These are phyloP conservation scores for Macrophya annulata DNA, from an alignment of 2,888 invertebrate genomes.

Conservation along the genomic window DNA sequence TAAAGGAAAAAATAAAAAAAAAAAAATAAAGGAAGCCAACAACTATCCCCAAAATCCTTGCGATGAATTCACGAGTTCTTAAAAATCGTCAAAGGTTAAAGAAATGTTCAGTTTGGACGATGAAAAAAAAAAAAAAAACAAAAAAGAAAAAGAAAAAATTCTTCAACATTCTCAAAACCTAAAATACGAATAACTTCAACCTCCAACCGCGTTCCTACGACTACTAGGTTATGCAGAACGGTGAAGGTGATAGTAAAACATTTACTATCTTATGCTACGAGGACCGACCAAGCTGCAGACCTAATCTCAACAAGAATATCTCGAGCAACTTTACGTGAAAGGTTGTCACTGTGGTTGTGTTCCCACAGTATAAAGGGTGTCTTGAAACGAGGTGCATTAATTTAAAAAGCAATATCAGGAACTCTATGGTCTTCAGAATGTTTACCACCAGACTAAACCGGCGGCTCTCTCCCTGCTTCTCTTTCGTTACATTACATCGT, in stretches of 20 bases:
- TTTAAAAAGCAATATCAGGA: slow-evolving; percentile 51
- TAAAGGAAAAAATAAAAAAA: slow-evolving; percentile 48
- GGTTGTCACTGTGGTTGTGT: slow-evolving; percentile 19
- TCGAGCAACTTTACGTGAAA: slow-evolving; percentile 37
- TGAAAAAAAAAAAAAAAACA: background rate
- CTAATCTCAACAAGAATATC: slow-evolving; percentile 47
- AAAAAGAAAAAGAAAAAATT: background rate
- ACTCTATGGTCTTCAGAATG: slow-evolving; percentile 46
- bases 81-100: slow-evolving; percentile 1
- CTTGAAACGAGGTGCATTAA: slow-evolving; percentile 51
- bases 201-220: slow-evolving; percentile 8
- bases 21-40: slow-evolving; percentile 44
- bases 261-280: slow-evolving; percentile 28
- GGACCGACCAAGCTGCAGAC: slow-evolving; percentile 2
- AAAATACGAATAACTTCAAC: background rate
- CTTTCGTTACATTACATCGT: slow-evolving; percentile 20
- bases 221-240: slow-evolving; percentile 36
- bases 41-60: background rate
- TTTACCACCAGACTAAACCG: slow-evolving; percentile 9
- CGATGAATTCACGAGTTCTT: background rate
- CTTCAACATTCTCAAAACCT: slow-evolving; percentile 12
- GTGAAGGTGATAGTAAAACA: slow-evolving; percentile 41
- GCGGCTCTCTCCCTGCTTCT: background rate
- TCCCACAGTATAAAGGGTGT: slow-evolving; percentile 29
- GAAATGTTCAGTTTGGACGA: background rate